A percentile compares a stretch with the other conserved stretches of the same genome.
phyloP scores from a whole-genome alignment of 35 echinoderm and acorn worm species.

The Stichopus chloronotus region DNA sequence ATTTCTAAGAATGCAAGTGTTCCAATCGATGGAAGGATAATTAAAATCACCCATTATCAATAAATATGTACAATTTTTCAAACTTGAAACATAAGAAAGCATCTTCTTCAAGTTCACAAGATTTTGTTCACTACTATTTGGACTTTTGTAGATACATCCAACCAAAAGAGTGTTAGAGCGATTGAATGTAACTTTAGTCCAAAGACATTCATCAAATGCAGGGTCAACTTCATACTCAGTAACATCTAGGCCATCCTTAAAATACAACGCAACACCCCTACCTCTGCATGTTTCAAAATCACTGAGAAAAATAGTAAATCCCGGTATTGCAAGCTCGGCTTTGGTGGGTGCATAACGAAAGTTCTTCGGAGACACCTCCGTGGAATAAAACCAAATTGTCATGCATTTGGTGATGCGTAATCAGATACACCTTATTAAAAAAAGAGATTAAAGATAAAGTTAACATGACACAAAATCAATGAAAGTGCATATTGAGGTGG shows the following conservation, averaged over 20 bases:
- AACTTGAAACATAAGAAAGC: too few relatives aligned
- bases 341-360: background rate
- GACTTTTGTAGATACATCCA: slow-evolving; percentile 3
- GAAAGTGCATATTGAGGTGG: too few relatives aligned
- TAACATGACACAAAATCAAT: too few relatives aligned
- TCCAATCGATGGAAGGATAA: too few relatives aligned
- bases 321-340: background rate
- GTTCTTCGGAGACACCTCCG: background rate
- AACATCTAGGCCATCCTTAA: slow-evolving; percentile 3
- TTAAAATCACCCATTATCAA: too few relatives aligned
- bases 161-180: background rate
- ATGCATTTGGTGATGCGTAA: too few relatives aligned
- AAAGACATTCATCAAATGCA: background rate
- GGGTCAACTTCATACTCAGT: background rate
- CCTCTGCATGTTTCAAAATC: background rate
- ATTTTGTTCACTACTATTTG: slow-evolving; percentile 4
- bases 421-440: too few relatives aligned
- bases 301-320: background rate
- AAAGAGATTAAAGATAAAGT: too few relatives aligned
- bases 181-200: background rate
- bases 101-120: slow-evolving; percentile 2
- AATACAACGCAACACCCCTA: background rate
- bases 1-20: too few relatives aligned
- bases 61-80: background rate
- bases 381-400: background rate